Evolutionary conservation across 2,113 vertebrate genomes (phyloP).

Genomic region (Takifugu bimaculatus): DNA sequence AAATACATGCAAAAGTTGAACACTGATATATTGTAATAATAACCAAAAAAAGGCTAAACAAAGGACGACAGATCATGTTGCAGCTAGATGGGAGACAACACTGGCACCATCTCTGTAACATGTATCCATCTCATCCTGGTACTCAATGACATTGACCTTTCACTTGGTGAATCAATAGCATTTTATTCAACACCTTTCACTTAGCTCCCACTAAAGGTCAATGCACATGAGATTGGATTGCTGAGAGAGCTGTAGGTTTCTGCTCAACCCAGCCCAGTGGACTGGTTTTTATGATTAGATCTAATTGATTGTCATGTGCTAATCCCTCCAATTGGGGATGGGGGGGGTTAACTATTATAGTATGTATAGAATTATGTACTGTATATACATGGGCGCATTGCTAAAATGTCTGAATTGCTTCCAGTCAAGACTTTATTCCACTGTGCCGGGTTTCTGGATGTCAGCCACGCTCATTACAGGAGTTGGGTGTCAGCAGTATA

Average conservation of each 20-base stretch:
- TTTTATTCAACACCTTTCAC: conserved; percentile 46
- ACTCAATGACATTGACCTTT: conserved; percentile 51
- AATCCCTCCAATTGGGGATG: too few species aligned
- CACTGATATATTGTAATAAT: too few species aligned
- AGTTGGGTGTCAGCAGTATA: too few species aligned
- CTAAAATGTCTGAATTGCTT: too few species aligned
- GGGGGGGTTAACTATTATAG: too few species aligned
- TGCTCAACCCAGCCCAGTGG: conserved; percentile 14
- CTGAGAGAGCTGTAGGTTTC: conserved; percentile 27
- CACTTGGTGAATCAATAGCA: conserved; percentile 45
- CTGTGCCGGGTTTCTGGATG: too few species aligned
- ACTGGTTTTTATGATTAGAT: conserved; percentile 29
- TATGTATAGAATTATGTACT: too few species aligned
- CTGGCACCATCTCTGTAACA: background rate
- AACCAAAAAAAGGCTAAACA: too few species aligned
- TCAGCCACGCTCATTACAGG: too few species aligned
- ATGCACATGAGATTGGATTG: conserved; percentile 37
- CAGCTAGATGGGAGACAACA: background rate
- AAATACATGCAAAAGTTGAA: too few species aligned
- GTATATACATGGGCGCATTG: too few species aligned
- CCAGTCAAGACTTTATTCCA: too few species aligned
- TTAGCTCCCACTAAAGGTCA: conserved; percentile 50
- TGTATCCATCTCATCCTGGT: conserved; percentile 14
- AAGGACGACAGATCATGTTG: background rate
- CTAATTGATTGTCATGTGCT: conserved; percentile 24